These are phyloP conservation scores for Yponomeuta malinellus DNA, from an alignment of 2,888 invertebrate genomes.

Conservation along the genomic window DNA sequence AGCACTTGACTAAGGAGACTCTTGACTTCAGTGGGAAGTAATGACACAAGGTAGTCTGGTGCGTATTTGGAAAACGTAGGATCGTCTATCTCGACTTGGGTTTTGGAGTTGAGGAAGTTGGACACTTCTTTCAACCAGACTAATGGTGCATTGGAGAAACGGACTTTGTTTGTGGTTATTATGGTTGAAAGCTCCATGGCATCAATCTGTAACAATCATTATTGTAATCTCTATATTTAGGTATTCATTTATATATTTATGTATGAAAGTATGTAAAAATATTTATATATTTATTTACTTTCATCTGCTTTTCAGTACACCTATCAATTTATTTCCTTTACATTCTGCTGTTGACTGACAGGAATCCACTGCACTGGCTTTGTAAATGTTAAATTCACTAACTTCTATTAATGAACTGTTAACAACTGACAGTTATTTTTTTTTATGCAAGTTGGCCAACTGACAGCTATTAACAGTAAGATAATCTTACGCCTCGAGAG, in stretches of 20 bases:
- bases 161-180: conserved; percentile 74
- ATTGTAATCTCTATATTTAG: background rate
- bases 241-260: background rate
- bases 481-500: too few species aligned
- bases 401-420: too few species aligned
- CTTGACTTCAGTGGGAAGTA: conserved; percentile 63
- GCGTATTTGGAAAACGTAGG: conserved; percentile 75
- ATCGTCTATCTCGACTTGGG: conserved; percentile 78
- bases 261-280: too few species aligned
- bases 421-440: too few species aligned
- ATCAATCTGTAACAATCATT: conserved; percentile 72
- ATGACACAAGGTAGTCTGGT: conserved; percentile 73
- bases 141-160: conserved; percentile 82
- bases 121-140: conserved; percentile 82
- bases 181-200: conserved; percentile 69
- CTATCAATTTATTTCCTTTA: too few species aligned
- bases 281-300: too few species aligned
- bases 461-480: too few species aligned
- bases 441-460: too few species aligned
- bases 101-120: conserved; percentile 77
- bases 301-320: too few species aligned
- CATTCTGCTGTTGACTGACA: too few species aligned
- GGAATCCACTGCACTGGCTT: background rate
- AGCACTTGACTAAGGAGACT: conserved; percentile 64
- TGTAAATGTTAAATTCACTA: too few species aligned